Evolutionary conservation across 2,113 vertebrate species (phyloP).

Genomic region (Xiphophorus hellerii): DNA sequence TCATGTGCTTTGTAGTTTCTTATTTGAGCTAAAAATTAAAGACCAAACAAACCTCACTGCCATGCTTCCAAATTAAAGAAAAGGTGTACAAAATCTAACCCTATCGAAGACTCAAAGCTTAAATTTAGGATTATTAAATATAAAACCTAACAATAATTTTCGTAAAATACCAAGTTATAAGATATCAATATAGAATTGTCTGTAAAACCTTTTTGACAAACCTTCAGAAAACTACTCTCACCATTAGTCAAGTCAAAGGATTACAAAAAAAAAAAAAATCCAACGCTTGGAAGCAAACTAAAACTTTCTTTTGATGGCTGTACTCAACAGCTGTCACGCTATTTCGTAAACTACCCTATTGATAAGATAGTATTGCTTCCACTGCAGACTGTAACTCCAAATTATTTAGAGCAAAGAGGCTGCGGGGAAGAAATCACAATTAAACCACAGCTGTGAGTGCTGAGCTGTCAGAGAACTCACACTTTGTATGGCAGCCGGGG

Average conservation of each 20-base stretch:
- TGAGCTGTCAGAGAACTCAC: slow-evolving; percentile 77
- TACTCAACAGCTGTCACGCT: background rate
- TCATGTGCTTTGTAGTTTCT: too few relatives aligned
- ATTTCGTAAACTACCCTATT: background rate
- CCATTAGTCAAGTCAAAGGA: background rate
- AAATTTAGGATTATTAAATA: too few relatives aligned
- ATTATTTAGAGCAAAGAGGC: background rate
- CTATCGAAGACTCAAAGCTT: too few relatives aligned
- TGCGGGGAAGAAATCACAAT: background rate
- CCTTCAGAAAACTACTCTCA: background rate
- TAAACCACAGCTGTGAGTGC: background rate
- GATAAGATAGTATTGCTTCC: background rate
- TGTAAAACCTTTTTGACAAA: background rate
- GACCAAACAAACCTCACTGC: too few relatives aligned
- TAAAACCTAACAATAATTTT: too few relatives aligned
- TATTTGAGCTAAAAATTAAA: too few relatives aligned
- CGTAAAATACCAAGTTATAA: too few relatives aligned
- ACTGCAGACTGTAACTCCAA: background rate
- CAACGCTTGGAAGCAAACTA: background rate
- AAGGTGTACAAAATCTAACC: too few relatives aligned
- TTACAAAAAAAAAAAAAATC: background rate
- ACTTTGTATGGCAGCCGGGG: slow-evolving; percentile 85
- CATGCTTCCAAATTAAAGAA: too few relatives aligned
- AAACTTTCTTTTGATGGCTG: too few relatives aligned
- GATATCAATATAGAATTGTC: background rate